These are phyloP conservation scores for Synergus japonicus DNA, from an alignment of 2,888 invertebrate species.

Conservation along the genomic window DNA sequence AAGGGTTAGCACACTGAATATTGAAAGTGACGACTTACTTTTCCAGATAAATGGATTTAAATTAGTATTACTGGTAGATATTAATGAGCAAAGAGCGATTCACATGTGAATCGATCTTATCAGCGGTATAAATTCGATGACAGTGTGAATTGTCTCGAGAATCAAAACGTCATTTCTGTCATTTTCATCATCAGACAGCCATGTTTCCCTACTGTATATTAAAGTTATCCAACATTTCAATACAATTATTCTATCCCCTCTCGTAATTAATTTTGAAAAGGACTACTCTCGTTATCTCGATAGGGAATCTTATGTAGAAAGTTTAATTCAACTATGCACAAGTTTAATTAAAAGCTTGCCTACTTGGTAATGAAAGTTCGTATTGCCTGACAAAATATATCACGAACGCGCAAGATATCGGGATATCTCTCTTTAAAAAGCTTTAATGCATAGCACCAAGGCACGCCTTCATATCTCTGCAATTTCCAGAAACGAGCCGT, in stretches of 20 bases:
- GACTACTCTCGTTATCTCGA: background rate
- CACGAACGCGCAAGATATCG: background rate
- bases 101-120: background rate
- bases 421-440: background rate
- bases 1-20: background rate
- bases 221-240: too few species aligned
- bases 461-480: constrained; percentile 7
- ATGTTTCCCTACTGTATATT: background rate
- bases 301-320: background rate
- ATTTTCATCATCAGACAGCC: background rate
- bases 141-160: constrained; percentile 1
- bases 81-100: constrained; percentile 18
- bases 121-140: background rate
- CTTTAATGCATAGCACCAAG: background rate
- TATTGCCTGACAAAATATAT: background rate
- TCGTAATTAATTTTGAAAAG: background rate
- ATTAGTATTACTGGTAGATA: constrained; percentile 11
- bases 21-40: background rate
- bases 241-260: too few species aligned
- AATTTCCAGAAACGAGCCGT: constrained; percentile 28
- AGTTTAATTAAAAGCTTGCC: background rate
- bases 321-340: background rate
- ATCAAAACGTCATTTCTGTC: background rate
- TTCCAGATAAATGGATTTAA: constrained; percentile 10
- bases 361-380: background rate